Base-by-base conservation (phyloP, 1,140 invertebrate species). In the Parasteatoda tepidariorum region DNA sequence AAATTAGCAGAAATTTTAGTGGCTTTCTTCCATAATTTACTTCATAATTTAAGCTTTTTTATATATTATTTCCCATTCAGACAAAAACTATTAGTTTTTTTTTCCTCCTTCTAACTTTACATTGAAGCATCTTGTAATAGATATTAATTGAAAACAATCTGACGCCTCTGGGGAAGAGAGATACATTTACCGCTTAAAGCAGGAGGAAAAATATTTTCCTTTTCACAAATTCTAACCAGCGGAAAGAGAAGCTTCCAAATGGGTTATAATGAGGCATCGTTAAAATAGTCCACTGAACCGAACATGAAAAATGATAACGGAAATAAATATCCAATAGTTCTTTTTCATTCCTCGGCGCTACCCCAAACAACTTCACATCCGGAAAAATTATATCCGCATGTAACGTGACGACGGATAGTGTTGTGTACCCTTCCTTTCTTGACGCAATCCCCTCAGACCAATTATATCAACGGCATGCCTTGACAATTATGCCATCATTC, bases 211-310 rank as follows among this genome's bases (percentile, higher is more conserved):
- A 26, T 3, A 15, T 18, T 57, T 55, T 22, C 59, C 57, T 62
- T 75, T 62, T 15, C 18, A n/a, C 24, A 26, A 59, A 24, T 59
- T 59, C 24, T 22, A 22, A 9, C 13, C 18, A 24, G 1, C 34
- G 3, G 30, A 62, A 11, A 22, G 54, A 55, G 59, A 75, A 26
- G 31, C 62, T 79, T 22, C 24, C 15, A 67, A 68, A 54, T 68
- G 38, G 76, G 41, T 67, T 79, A 79, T 79, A 78, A 78, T 66
- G 61, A 76, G 73, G 54, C 76, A 79, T 79, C 76, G 76, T 79
- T 79, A 79, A 79, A 79, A 79, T 79, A 79, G 64, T 59, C 41
- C 76, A 57, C 30, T 68, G 64, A 26, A 79, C 62, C 76, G 76
- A 79, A 59, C 54, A 31, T 68, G 76, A 79, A 79, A 79, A 79